Evolutionary conservation across 2,888 invertebrate genomes (phyloP).

Genomic region (Pheosia gnoma): DNA sequence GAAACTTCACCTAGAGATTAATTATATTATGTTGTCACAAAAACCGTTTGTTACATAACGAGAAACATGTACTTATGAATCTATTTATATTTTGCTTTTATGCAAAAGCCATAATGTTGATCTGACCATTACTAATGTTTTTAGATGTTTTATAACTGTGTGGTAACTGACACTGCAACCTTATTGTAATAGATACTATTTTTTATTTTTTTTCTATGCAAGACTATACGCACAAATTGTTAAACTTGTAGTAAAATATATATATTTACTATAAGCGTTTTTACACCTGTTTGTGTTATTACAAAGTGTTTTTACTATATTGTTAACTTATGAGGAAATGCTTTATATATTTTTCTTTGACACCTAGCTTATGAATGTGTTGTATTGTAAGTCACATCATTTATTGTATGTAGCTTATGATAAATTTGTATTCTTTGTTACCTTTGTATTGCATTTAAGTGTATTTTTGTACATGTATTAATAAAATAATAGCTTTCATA

Average conservation of each 20-base stretch:
- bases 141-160: neutral
- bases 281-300: conserved; percentile 34
- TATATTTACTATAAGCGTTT: conserved; percentile 21
- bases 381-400: conserved; percentile 13
- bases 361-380: conserved; percentile 32
- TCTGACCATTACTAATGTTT: conserved; percentile 14
- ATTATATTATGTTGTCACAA: conserved; percentile 10
- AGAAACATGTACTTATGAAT: conserved; percentile 49
- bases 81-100: conserved; percentile 37
- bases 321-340: conserved; percentile 13
- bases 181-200: neutral
- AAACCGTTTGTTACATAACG: conserved; percentile 14
- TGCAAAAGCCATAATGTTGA: conserved; percentile 25
- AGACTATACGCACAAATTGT: conserved; percentile 6
- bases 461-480: conserved; percentile 29
- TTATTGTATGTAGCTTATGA: conserved; percentile 18
- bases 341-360: conserved; percentile 30
- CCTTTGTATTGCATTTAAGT: conserved; percentile 31
- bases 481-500: conserved; percentile 13
- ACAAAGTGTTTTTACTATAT: conserved; percentile 22
- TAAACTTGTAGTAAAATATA: conserved; percentile 20
- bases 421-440: conserved; percentile 22
- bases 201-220: neutral
- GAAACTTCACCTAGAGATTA: conserved; percentile 76
- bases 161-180: neutral